Percentiles rank a stretch among this genome's conserved stretches.
phyloP scores from a whole-genome alignment of 2,888 invertebrate species.

The Zaprionus lineosus region DNA sequence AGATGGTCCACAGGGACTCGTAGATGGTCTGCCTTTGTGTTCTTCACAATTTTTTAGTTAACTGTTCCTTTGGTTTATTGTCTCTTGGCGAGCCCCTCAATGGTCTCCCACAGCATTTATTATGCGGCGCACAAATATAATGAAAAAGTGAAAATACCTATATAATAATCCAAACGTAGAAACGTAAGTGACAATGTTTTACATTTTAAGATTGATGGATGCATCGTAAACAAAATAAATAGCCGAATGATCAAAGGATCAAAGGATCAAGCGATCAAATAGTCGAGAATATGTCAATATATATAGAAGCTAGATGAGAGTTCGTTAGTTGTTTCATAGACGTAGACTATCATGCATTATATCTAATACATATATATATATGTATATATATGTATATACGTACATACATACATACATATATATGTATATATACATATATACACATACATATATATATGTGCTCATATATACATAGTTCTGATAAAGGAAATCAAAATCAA shows the following conservation, averaged over 20 bases:
- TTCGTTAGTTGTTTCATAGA: conserved; percentile 75
- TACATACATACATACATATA: conserved; percentile 1
- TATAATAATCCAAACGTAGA: conserved; percentile 38
- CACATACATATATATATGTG: not conserved
- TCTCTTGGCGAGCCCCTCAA: too few relatives aligned
- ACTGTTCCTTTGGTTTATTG: conserved; percentile 11
- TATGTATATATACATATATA: not conserved
- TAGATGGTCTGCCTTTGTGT: too few relatives aligned
- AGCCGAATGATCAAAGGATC: conserved; percentile 39
- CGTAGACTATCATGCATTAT: conserved; percentile 66
- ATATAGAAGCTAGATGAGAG: conserved; percentile 56
- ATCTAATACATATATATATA: conserved; percentile 26
- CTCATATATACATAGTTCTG: not conserved
- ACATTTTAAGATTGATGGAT: conserved; percentile 67
- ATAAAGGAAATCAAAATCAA: too few relatives aligned
- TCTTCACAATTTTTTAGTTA: conserved; percentile 13
- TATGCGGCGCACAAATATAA: conserved; percentile 81
- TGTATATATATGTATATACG: not conserved
- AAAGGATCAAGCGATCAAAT: conserved; percentile 11
- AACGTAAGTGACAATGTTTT: conserved; percentile 66
- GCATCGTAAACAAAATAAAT: conserved; percentile 47
- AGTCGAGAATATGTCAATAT: conserved; percentile 61
- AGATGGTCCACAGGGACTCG: too few relatives aligned
- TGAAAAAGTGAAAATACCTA: conserved; percentile 12
- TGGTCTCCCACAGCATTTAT: conserved; percentile 75